Conservation (phyloP, 2,113 vertebrate species). For the Rhinogobius similis region DNA sequence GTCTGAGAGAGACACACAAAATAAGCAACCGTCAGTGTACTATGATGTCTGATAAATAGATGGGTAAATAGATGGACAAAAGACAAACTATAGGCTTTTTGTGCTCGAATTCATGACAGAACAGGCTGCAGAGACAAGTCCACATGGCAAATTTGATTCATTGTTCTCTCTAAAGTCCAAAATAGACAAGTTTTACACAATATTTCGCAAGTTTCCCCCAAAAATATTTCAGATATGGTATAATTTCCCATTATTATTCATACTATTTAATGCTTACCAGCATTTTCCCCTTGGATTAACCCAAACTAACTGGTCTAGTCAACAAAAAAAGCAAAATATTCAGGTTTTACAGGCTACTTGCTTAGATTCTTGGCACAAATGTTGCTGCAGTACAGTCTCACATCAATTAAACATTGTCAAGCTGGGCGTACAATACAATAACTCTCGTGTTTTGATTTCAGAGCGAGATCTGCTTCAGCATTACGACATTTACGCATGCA, state of each 20-base stretch:
- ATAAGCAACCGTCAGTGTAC: conserved; percentile 18
- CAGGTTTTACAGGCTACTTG: not conserved
- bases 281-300: too few species aligned
- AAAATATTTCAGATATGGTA: not conserved
- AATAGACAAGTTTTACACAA: not conserved
- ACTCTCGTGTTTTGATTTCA: not conserved
- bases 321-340: not conserved
- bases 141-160: not conserved
- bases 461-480: not conserved
- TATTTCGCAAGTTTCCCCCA: not conserved
- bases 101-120: not conserved
- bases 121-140: not conserved
- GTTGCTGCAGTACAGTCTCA: not conserved
- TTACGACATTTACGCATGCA: conserved; percentile 15
- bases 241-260: not conserved
- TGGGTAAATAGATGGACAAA: conserved; percentile 20
- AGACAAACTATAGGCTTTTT: not conserved
- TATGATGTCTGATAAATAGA: not conserved
- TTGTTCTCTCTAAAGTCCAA: not conserved
- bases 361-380: not conserved
- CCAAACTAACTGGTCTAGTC: not conserved
- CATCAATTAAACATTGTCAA: not conserved
- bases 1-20: conserved; percentile 34
- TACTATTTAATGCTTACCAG: not conserved
- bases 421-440: not conserved